These are phyloP conservation scores for Notechis scutatus DNA, from an alignment of 2,113 vertebrate species.

Conservation along the genomic window DNA sequence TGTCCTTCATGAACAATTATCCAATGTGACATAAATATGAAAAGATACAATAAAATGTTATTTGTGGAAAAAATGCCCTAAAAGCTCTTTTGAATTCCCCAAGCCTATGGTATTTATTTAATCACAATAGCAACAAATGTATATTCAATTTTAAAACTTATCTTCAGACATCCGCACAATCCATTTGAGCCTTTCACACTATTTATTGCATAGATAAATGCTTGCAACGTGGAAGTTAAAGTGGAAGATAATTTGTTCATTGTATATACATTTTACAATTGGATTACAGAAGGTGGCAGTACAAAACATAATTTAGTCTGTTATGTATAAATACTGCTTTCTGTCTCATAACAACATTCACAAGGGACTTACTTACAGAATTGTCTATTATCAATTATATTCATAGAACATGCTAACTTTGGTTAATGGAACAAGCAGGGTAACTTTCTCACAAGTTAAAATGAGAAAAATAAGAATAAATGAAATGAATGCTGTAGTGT, in stretches of 20 bases:
- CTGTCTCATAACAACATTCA: neutral
- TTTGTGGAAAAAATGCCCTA: neutral
- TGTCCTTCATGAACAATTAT: neutral
- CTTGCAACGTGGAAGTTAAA: neutral
- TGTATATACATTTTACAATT: neutral
- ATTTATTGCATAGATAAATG: neutral
- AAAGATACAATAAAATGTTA: neutral
- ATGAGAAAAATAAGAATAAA: neutral
- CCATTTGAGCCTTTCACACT: neutral
- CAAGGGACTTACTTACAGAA: neutral
- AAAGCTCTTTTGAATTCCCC: neutral
- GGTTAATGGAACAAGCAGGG: neutral
- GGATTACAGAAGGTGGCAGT: neutral
- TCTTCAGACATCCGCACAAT: neutral
- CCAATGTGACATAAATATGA: neutral
- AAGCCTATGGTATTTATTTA: neutral
- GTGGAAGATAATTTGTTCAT: neutral
- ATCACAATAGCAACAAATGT: slow-evolving; percentile 4
- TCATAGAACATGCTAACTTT: neutral
- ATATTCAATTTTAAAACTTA: neutral
- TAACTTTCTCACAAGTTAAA: neutral
- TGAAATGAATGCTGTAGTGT: neutral
- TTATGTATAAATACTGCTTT: neutral
- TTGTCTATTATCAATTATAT: neutral
- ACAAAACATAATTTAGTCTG: neutral